Conservation (phyloP, 2,888 invertebrate species). For the Unio delphinus region DNA sequence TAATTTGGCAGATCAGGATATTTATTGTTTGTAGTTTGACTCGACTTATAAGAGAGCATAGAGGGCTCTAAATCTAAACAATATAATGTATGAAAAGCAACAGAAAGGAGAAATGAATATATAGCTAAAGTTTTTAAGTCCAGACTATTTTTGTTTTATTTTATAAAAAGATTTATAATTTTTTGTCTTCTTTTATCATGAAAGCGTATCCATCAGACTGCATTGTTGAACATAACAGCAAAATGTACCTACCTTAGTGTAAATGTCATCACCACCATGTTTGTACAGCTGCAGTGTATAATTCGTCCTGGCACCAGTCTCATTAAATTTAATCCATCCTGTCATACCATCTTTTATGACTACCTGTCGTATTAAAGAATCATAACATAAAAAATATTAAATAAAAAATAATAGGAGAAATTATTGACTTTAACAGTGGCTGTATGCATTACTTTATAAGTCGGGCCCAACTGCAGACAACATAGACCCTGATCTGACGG, state of each 20-base stretch:
- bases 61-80: too few relatives aligned
- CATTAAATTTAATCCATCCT: conserved; percentile 50
- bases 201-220: too few relatives aligned
- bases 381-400: background rate
- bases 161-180: too few relatives aligned
- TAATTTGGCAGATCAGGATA: too few relatives aligned
- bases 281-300: conserved; percentile 54
- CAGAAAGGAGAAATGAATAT: too few relatives aligned
- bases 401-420: background rate
- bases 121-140: too few relatives aligned
- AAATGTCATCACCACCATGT: conserved; percentile 53
- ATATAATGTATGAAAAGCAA: too few relatives aligned
- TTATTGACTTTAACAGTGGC: background rate
- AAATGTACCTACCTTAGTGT: conserved; percentile 38
- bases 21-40: too few relatives aligned
- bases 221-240: too few relatives aligned
- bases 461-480: background rate
- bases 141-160: too few relatives aligned
- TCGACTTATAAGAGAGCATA: too few relatives aligned
- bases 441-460: background rate
- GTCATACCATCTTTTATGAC: conserved; percentile 34
- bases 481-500: background rate
- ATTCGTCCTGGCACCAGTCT: conserved; percentile 48
- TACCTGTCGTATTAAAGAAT: conserved; percentile 26
- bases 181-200: too few relatives aligned